A percentile compares a stretch with the other conserved stretches of the same genome.
These are phyloP conservation scores for Macaria notata DNA, from an alignment of 2,888 invertebrate genomes.

Conservation along the genomic window DNA sequence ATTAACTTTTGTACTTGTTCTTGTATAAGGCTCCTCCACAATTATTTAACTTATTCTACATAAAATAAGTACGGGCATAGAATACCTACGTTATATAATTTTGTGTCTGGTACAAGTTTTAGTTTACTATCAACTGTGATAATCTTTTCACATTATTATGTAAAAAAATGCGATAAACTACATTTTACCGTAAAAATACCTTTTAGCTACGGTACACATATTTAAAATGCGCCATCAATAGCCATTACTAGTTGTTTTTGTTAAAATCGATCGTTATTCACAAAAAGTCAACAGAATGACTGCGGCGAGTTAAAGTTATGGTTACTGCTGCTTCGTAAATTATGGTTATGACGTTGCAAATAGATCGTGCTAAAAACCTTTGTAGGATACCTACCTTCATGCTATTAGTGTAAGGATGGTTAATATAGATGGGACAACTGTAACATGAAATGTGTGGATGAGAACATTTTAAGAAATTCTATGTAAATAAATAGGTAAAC, in stretches of 20 bases:
- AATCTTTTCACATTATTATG: too few species aligned
- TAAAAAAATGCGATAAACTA: background rate
- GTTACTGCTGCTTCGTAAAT: slow-evolving; percentile 8
- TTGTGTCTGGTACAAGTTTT: too few species aligned
- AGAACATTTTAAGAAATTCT: too few species aligned
- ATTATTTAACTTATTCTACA: too few species aligned
- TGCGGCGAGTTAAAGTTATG: slow-evolving; percentile 11
- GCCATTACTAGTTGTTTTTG: slow-evolving; percentile 7
- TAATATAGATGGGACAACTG: too few species aligned
- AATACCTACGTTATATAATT: too few species aligned
- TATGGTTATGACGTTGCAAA: slow-evolving; percentile 13
- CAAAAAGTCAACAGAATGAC: slow-evolving; percentile 12
- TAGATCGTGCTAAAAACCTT: slow-evolving; percentile 12
- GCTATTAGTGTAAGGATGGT: too few species aligned
- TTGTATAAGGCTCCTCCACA: too few species aligned
- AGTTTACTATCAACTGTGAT: too few species aligned
- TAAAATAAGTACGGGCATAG: too few species aligned
- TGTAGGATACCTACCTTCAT: background rate
- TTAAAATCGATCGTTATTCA: slow-evolving; percentile 16
- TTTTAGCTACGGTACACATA: background rate
- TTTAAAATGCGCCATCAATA: slow-evolving; percentile 5
- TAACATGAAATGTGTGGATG: background rate
- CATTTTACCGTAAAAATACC: background rate
- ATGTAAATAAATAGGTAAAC: too few species aligned
- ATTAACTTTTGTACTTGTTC: too few species aligned